Conservation (phyloP, 2,113 vertebrate species). For the Tinamus guttatus region DNA sequence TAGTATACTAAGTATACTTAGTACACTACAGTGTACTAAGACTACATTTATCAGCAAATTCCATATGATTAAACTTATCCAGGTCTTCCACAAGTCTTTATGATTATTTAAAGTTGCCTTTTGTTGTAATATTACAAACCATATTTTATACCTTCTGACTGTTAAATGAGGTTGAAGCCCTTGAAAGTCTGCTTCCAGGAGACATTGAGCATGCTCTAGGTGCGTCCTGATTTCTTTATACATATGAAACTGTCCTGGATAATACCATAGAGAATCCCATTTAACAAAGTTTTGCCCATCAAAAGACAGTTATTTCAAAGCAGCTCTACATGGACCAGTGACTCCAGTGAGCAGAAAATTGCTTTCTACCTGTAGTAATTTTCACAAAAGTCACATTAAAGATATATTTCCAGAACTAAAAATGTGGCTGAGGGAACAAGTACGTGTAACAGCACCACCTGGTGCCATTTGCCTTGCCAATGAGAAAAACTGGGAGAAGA, state of each 20-base stretch:
- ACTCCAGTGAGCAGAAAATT: neutral
- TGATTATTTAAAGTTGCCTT: neutral
- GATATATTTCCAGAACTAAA: neutral
- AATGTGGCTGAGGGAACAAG: neutral
- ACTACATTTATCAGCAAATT: neutral
- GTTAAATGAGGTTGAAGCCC: neutral
- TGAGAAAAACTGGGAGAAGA: neutral
- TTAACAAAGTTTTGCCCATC: neutral
- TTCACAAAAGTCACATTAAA: neutral
- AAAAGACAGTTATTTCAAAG: neutral
- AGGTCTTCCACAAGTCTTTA: neutral
- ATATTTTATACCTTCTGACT: neutral
- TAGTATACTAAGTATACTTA: too few species aligned
- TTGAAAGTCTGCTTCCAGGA: neutral
- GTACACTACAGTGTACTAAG: too few species aligned
- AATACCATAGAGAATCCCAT: neutral
- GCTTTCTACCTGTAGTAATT: neutral
- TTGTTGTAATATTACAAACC: neutral
- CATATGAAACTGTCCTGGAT: neutral
- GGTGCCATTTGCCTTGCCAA: neutral
- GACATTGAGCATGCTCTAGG: neutral
- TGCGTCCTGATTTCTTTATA: neutral
- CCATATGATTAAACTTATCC: neutral
- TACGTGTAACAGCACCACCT: neutral
- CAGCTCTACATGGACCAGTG: neutral